Conservation (phyloP, 2,797 vertebrate species). For the Champsocephalus gunnari region DNA sequence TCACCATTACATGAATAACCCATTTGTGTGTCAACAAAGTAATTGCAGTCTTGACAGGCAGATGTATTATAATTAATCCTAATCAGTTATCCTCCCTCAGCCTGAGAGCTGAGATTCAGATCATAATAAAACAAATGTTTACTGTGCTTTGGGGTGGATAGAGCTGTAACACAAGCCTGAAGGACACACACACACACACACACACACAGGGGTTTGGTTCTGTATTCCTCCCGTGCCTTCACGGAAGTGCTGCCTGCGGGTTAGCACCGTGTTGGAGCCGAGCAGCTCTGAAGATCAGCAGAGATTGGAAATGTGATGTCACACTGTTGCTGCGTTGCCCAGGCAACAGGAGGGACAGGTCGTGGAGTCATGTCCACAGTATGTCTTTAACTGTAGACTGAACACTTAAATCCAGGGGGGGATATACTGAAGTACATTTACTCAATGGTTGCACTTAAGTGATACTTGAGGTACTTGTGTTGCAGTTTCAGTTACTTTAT, state of each 20-base stretch:
- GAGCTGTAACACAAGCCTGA: constrained; percentile 65
- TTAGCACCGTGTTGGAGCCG: constrained; percentile 18
- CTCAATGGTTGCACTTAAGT: too few species aligned
- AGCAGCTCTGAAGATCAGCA: constrained; percentile 13
- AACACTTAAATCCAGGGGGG: background rate
- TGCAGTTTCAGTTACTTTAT: too few species aligned
- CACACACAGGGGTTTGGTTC: constrained; percentile 5
- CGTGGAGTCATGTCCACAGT: background rate
- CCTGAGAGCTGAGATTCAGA: constrained; percentile 78
- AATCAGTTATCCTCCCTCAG: constrained; percentile 83
- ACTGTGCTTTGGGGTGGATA: constrained; percentile 62
- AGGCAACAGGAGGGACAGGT: background rate
- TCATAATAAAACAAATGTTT: constrained; percentile 77
- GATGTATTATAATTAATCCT: constrained; percentile 90
- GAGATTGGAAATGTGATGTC: constrained; percentile 43
- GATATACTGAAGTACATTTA: too few species aligned
- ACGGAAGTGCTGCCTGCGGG: constrained; percentile 21
- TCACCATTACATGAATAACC: constrained; percentile 82
- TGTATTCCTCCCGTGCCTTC: constrained; percentile 19
- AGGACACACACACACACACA: constrained; percentile 46
- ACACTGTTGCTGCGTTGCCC: background rate
- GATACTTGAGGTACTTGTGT: too few species aligned
- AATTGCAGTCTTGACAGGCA: constrained; percentile 86
- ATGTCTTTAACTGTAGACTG: background rate
- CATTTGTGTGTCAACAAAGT: constrained; percentile 87